A percentile compares a stretch with the other conserved stretches of the same genome.
These are phyloP conservation scores for Melipona quadrifasciata DNA, from an alignment of 1,140 invertebrate genomes.

Conservation along the genomic window DNA sequence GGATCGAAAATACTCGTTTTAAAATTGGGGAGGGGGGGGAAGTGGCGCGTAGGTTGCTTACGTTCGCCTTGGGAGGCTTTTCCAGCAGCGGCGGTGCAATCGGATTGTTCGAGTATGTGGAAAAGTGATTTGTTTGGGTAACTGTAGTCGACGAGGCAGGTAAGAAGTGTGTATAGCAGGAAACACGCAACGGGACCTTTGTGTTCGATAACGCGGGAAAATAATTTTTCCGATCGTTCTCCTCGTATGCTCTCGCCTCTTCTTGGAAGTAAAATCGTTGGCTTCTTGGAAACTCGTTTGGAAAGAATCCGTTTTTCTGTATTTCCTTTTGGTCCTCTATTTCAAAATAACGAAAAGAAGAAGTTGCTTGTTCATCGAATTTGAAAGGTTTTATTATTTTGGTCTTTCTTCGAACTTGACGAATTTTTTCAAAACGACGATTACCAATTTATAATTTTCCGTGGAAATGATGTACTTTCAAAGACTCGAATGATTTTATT, in stretches of 20 bases:
- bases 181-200: neutral
- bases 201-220: neutral
- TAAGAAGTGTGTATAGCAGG: neutral
- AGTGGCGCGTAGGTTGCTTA: neutral
- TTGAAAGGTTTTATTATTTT: too few species aligned
- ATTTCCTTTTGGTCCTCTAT: too few species aligned
- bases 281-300: neutral
- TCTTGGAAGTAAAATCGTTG: neutral
- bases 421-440: too few species aligned
- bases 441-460: too few species aligned
- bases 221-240: neutral
- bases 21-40: too few species aligned
- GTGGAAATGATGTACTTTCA: too few species aligned
- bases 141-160: neutral
- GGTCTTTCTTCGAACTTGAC: too few species aligned
- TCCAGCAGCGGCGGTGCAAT: neutral
- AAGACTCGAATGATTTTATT: too few species aligned
- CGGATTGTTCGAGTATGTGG: neutral
- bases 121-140: conserved; percentile 21
- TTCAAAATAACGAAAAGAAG: too few species aligned
- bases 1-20: neutral
- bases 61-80: neutral
- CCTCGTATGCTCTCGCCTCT: neutral
- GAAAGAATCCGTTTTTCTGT: too few species aligned
- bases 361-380: too few species aligned